Evolutionary conservation across 2,113 vertebrate species (phyloP).

Genomic region (Aldabrachelys gigantea): DNA sequence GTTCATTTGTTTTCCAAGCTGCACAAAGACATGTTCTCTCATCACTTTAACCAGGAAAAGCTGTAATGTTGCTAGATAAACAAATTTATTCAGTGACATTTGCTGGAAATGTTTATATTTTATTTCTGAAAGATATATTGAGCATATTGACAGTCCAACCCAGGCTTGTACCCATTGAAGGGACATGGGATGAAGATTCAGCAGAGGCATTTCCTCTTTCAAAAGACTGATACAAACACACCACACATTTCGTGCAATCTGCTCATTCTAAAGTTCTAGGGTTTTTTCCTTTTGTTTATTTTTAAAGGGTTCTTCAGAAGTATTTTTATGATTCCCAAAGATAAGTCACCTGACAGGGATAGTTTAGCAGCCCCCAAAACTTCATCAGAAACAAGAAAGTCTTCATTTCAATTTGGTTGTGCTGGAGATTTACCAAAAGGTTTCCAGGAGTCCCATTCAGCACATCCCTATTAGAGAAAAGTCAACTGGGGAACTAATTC

Average conservation of each 20-base stretch:
- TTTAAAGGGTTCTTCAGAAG: too few relatives aligned
- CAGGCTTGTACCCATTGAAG: too few relatives aligned
- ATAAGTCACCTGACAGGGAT: neutral
- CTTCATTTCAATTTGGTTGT: neutral
- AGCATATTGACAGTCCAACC: too few relatives aligned
- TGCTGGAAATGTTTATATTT: too few relatives aligned
- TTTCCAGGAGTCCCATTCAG: neutral
- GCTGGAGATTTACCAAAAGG: neutral
- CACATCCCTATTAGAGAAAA: neutral
- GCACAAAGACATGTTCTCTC: neutral
- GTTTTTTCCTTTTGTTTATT: too few relatives aligned
- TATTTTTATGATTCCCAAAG: neutral
- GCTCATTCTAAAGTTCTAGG: too few relatives aligned
- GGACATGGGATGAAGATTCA: too few relatives aligned
- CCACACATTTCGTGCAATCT: too few relatives aligned
- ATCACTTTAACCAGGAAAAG: neutral
- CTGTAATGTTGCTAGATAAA: neutral
- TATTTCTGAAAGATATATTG: too few relatives aligned
- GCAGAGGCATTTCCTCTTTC: too few relatives aligned
- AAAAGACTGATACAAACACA: too few relatives aligned
- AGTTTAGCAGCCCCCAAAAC: neutral
- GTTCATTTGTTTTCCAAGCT: neutral
- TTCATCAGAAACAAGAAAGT: neutral
- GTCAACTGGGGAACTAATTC: neutral
- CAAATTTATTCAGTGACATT: too few relatives aligned